Evolutionary conservation across 2,888 invertebrate genomes (phyloP), one percentile per base, ranked within the genome.

Genomic region (Kuschelorhynchus macadamiae): DNA sequence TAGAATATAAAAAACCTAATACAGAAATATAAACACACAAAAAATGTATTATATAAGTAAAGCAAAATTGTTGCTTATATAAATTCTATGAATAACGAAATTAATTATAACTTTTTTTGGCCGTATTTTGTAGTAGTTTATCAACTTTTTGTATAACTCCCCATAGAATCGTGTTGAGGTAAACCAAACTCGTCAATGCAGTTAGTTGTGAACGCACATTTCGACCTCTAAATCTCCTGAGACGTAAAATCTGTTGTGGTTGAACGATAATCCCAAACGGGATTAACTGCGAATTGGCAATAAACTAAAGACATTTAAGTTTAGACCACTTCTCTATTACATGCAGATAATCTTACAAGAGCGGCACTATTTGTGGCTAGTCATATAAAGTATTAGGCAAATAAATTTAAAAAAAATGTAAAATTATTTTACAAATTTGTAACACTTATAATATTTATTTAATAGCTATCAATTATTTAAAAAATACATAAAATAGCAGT

Each of bases 281-380:
- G 11, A 36, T 36, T 36, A 36, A 11, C 36, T 36, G 36, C 36
- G 36, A 36, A 36, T 36, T n/a, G 36, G n/a, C 11, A 36, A 36
- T 36, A 11, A 3, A 7, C 36, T 36, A 36, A 36, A 36, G 36
- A 36, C 36, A 36, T n/a, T n/a, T n/a, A n/a, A n/a, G n/a, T n/a
- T n/a, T n/a, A n/a, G n/a, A n/a, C n/a, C n/a, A n/a, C n/a, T n/a
- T n/a, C n/a, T n/a, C n/a, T n/a, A n/a, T n/a, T n/a, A n/a, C n/a
- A n/a, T n/a, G n/a, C n/a, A n/a, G n/a, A n/a, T n/a, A n/a, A n/a
- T n/a, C n/a, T n/a, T n/a, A n/a, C n/a, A n/a, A n/a, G n/a, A n/a
- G n/a, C n/a, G n/a, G n/a, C n/a, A n/a, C n/a, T n/a, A n/a, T n/a
- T n/a, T n/a, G n/a, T n/a, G n/a, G n/a, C n/a, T n/a, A n/a, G n/a